Evolutionary conservation across 2,888 invertebrate genomes (phyloP).

Genomic region (Drosophila nr. medialis): DNA sequence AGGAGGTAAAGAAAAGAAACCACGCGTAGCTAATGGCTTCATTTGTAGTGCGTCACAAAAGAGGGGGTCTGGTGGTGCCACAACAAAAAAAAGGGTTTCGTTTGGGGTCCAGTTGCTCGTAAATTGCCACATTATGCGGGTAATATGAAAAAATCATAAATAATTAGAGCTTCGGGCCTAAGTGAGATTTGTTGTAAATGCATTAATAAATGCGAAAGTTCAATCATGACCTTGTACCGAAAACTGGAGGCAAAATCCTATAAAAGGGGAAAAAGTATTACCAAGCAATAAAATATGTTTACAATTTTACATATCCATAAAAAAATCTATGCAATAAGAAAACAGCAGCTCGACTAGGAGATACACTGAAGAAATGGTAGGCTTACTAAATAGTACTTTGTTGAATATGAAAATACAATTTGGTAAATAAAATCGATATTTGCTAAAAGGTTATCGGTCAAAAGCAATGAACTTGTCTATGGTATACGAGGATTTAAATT

Average conservation of each 20-base stretch:
- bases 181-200: conserved; percentile 51
- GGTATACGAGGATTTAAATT: background rate
- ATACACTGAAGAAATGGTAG: background rate
- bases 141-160: conserved; percentile 55
- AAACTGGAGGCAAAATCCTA: background rate
- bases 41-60: conserved; percentile 49
- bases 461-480: background rate
- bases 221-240: conserved; percentile 10
- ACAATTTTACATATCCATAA: background rate
- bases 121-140: conserved; percentile 58
- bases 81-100: conserved; percentile 19
- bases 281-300: background rate
- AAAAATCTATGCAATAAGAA: background rate
- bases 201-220: conserved; percentile 18
- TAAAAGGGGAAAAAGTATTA: background rate
- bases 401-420: background rate
- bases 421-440: background rate
- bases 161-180: conserved; percentile 56
- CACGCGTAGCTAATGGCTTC: conserved; percentile 62
- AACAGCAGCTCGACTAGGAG: background rate
- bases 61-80: conserved; percentile 9
- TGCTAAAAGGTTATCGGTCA: background rate
- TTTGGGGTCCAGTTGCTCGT: conserved; percentile 35
- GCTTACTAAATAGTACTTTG: fast-evolving
- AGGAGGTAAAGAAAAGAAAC: conserved; percentile 10